These are phyloP conservation scores for Prionace glauca DNA, from an alignment of 2,797 vertebrate species.

Conservation along the genomic window DNA sequence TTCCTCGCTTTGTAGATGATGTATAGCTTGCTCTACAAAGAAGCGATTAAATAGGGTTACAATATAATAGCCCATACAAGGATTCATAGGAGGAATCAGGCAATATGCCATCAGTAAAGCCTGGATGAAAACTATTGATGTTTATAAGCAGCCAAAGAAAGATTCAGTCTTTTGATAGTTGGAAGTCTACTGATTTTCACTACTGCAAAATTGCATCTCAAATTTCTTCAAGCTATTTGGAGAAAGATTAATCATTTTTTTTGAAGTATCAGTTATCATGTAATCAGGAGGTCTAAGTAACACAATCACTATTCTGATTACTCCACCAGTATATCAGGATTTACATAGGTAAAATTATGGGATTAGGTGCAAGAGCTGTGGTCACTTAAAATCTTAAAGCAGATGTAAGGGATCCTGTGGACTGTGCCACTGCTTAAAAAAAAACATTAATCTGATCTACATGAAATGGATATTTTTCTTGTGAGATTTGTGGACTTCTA, in stretches of 20 bases:
- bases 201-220: slow-evolving; percentile 24
- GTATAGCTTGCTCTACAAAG: neutral
- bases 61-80: neutral
- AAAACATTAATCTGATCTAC: neutral
- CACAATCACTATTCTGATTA: neutral
- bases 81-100: neutral
- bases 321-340: neutral
- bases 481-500: neutral
- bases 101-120: neutral
- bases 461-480: slow-evolving; percentile 29
- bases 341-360: slow-evolving; percentile 17
- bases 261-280: slow-evolving; percentile 15
- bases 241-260: slow-evolving; percentile 11
- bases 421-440: neutral
- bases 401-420: neutral
- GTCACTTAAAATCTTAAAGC: slow-evolving; percentile 3
- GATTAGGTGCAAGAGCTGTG: neutral
- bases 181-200: neutral
- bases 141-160: neutral
- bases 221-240: neutral
- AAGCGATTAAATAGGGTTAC: neutral
- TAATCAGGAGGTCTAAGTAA: slow-evolving; percentile 21
- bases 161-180: neutral
- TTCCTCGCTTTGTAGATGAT: neutral
- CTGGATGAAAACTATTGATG: neutral